Base-by-base conservation (phyloP, 2,888 invertebrate genomes). In the Dyspetes luteomarginatus region DNA sequence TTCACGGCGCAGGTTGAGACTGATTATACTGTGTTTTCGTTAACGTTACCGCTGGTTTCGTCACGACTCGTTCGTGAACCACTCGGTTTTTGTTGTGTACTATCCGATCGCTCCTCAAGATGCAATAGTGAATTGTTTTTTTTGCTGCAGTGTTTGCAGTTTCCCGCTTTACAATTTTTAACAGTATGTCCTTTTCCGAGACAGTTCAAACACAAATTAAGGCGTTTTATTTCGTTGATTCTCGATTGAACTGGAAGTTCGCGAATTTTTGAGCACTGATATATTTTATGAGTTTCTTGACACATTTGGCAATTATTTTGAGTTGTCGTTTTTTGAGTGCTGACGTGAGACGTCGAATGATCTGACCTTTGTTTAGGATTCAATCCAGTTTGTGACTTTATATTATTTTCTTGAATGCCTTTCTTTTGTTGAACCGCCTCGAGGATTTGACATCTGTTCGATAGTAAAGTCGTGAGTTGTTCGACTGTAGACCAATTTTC, bases 121-220 rank as follows among this genome's bases (percentile, higher is more conserved):
- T 79, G 79, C 3, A 79, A 30, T n/a, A 79, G 17, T 7, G 79
- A 41, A 50, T 79, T 79, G 26, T 84, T 83, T 36, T 67, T 82
- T 28, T 73, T 76, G 1, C 36, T 67, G 62, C 75, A 75, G 7
- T 56, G 56, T 58, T 22, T 64, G 48, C 75, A 75, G 12, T 69
- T 69, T 43, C 75, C 64, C 15, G 58, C 45, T 7, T 68, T 75
- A 26, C 79, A 69, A 30, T 36, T 50, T 52, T 69, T 69, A 2
- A 43, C 41, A 4, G 52, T 12, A 7, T 69, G 69, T 0, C 45
- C 74, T 9, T 75, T 71, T 7, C 65, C 30, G 7, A 78, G 48
- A 41, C 82, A 82, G 17, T 82, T 82, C 19, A 82, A 62, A 41
- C 72, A 79, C 43, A 76, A 36, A 28, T 62, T 69, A 2, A 79